phyloP scores from a whole-genome alignment of 2,797 vertebrate genomes.

The Cossypha polioptera region DNA sequence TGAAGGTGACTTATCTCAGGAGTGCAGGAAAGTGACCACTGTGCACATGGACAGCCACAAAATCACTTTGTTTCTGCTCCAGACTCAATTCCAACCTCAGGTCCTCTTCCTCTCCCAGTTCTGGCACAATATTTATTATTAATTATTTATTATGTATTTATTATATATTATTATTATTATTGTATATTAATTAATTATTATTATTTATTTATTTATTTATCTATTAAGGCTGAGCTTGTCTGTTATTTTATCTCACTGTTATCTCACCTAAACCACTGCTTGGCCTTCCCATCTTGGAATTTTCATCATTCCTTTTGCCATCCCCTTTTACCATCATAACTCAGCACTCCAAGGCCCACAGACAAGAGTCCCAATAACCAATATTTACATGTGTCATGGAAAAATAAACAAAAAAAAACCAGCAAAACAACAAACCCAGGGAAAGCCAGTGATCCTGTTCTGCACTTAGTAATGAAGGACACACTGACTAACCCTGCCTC shows the following conservation, averaged over 20 bases:
- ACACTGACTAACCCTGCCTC: neutral
- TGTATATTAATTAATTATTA: too few relatives aligned
- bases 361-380: neutral
- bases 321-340: neutral
- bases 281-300: neutral
- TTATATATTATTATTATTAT: too few relatives aligned
- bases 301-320: neutral
- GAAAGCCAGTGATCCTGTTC: neutral
- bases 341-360: neutral
- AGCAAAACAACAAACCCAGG: neutral
- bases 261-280: neutral
- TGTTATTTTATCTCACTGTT: neutral
- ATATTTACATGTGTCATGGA: neutral
- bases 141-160: neutral
- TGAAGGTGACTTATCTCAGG: neutral
- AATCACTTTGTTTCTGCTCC: neutral
- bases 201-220: too few relatives aligned
- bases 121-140: neutral
- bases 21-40: neutral
- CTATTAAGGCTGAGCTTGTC: neutral
- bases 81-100: neutral
- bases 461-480: neutral
- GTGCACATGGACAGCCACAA: neutral
- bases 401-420: neutral
- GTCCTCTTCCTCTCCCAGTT: neutral